A percentile compares a stretch with the other conserved stretches of the same genome.
These are phyloP conservation scores for Poeciliopsis paucimaculata DNA, from an alignment of 2,797 vertebrate species.

Conservation along the genomic window DNA sequence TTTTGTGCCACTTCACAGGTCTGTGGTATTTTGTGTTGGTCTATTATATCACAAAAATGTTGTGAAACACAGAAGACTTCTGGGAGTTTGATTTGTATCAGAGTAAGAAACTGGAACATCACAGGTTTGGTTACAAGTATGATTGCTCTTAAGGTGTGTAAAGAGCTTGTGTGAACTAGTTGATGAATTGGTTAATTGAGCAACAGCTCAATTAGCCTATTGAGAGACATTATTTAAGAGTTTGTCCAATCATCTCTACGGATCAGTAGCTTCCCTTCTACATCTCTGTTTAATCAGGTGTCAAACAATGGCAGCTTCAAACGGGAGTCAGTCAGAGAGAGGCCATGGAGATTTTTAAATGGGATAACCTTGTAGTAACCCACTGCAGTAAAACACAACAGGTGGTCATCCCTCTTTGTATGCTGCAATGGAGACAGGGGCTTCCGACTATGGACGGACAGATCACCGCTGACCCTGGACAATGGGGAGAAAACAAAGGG, in stretches of 20 bases:
- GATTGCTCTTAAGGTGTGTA: background rate
- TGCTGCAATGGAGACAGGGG: conserved; percentile 67
- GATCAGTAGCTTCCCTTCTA: conserved; percentile 16
- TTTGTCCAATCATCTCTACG: background rate
- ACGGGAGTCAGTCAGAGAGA: conserved; percentile 7
- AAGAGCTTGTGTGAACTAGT: background rate
- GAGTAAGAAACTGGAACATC: background rate
- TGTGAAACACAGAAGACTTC: background rate
- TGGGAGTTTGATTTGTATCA: conserved; percentile 10
- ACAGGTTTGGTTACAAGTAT: background rate
- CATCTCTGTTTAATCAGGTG: conserved; percentile 2
- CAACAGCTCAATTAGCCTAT: background rate
- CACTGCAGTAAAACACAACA: conserved; percentile 52
- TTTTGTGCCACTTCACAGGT: background rate
- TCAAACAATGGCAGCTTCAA: conserved; percentile 1
- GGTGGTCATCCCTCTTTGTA: conserved; percentile 68
- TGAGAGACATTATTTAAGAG: background rate
- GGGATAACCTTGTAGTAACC: conserved; percentile 58
- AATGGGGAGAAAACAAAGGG: conserved; percentile 56
- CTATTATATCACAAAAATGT: background rate
- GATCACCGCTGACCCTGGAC: conserved; percentile 61
- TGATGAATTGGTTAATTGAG: background rate
- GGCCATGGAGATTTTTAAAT: conserved; percentile 37
- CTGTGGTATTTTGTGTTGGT: background rate
- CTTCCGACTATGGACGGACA: conserved; percentile 58